phyloP scores from a whole-genome alignment of 2,888 invertebrate species.

The Drosophila prolongata region DNA sequence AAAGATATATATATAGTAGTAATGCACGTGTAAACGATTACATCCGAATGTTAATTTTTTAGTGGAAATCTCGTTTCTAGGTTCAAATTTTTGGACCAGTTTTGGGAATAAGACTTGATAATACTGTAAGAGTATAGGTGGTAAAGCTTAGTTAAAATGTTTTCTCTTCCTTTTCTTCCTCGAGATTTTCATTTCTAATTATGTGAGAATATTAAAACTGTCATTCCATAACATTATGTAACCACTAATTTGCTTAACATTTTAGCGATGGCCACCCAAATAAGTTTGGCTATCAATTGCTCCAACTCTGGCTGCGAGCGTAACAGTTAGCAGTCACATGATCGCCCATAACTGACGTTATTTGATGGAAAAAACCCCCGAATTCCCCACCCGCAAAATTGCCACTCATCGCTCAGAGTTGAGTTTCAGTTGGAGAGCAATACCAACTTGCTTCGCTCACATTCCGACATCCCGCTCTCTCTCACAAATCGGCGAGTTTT shows the following conservation, averaged over 20 bases:
- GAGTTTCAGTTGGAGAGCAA: slow-evolving; percentile 27
- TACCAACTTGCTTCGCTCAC: background rate
- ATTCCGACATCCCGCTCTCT: slow-evolving; percentile 15
- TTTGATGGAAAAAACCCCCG: slow-evolving; percentile 16
- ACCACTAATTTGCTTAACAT: background rate
- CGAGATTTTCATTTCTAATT: background rate
- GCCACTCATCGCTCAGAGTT: slow-evolving; percentile 37
- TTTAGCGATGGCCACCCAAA: background rate
- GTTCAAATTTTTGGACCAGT: too few relatives aligned
- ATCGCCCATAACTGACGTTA: slow-evolving; percentile 41
- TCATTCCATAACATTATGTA: background rate
- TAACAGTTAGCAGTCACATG: slow-evolving; percentile 69
- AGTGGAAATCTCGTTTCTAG: too few relatives aligned
- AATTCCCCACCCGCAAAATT: slow-evolving; percentile 31
- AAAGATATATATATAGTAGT: too few relatives aligned
- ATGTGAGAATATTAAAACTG: background rate
- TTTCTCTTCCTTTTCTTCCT: too few relatives aligned
- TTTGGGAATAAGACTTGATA: too few relatives aligned
- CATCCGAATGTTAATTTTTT: too few relatives aligned
- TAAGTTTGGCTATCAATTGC: slow-evolving; percentile 1
- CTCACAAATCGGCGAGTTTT: slow-evolving; percentile 6
- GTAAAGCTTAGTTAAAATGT: background rate
- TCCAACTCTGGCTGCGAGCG: slow-evolving; percentile 42
- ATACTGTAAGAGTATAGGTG: too few relatives aligned
- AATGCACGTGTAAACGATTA: too few relatives aligned